Conservation (phyloP, 2,888 invertebrate genomes). For the Fissipunctia ypsillon region DNA sequence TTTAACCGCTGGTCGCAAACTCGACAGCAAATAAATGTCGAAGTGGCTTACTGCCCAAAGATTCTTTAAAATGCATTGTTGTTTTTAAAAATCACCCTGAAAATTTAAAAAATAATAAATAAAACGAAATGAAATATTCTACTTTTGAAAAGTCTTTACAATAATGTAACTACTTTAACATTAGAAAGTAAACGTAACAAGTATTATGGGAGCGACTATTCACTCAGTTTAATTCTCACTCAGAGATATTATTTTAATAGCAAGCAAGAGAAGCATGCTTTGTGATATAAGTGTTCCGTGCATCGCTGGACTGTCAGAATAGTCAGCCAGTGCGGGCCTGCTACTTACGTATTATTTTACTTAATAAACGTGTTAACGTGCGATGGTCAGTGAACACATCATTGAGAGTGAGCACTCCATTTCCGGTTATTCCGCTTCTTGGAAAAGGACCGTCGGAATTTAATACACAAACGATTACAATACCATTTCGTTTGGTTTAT, state of each 20-base stretch:
- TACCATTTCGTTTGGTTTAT: background rate
- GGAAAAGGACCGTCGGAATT: background rate
- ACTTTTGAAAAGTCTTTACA: background rate
- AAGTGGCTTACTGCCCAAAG: background rate
- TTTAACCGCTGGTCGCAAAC: constrained; percentile 15
- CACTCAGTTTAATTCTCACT: constrained; percentile 4
- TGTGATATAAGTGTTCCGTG: constrained; percentile 12
- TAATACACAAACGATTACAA: background rate
- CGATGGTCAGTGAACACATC: background rate
- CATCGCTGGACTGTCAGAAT: too few species aligned
- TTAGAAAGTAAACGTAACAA: background rate
- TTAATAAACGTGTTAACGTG: background rate
- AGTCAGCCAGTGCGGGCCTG: background rate
- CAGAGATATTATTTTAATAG: constrained; percentile 7
- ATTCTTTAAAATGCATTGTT: background rate
- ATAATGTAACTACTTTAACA: constrained; percentile 1
- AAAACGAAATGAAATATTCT: too few species aligned
- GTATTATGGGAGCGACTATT: background rate
- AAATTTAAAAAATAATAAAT: background rate
- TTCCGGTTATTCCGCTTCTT: background rate
- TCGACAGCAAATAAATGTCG: constrained; percentile 8
- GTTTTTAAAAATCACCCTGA: background rate
- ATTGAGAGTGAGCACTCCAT: background rate
- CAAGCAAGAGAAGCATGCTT: constrained; percentile 2
- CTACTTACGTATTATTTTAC: constrained; percentile 5